Base-by-base conservation (phyloP, 2,888 invertebrate species). In the Sminthurides aquaticus region DNA sequence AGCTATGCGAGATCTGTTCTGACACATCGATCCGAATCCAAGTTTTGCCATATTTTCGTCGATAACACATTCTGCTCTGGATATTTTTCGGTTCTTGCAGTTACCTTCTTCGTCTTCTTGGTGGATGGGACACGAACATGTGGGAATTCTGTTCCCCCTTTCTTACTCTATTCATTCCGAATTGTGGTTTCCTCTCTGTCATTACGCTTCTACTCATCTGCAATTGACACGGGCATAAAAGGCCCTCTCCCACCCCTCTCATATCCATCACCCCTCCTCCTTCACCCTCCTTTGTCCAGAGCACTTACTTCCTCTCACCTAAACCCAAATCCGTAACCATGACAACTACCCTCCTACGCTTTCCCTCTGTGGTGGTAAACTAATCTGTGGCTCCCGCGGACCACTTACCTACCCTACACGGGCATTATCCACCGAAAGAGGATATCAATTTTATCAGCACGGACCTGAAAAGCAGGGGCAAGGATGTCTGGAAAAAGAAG, bases 121-220 rank as follows among this genome's bases (percentile, higher is more conserved):
- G 29, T 20, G 34, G n/a, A 15, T 29, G 22, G 20, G 57, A 57
- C 34, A 27, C 18, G 43, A 1, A 22, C 24, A 58, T 43, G 58
- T 58, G 29, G 27, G 2, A 24, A 43, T 29, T 25, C 43, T 25
- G 15, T 24, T 15, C 34, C 20, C 58, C 58, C 43, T 3, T 57
- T 29, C 29, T 22, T 58, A 25, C 18, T 34, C 43, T 43, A 58
- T 24, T 43, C 25, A 11, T 27, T 15, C 24, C 24, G 3, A 25
- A 18, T 55, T 55, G 58, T 58, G 58, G 58, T 58, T 58, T 58
- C 20, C 43, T 43, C 57, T 34, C 58, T 58, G 58, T 58, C 58
- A 58, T 58, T 58, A 58, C 29, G 24, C 25, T 22, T 55, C 55
- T 11, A 24, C 55, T 55, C 55, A 55, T 55, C 55, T 55, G 59